These are phyloP conservation scores for Helogale parvula DNA, from an alignment of 2,113 vertebrate genomes.

Conservation along the genomic window DNA sequence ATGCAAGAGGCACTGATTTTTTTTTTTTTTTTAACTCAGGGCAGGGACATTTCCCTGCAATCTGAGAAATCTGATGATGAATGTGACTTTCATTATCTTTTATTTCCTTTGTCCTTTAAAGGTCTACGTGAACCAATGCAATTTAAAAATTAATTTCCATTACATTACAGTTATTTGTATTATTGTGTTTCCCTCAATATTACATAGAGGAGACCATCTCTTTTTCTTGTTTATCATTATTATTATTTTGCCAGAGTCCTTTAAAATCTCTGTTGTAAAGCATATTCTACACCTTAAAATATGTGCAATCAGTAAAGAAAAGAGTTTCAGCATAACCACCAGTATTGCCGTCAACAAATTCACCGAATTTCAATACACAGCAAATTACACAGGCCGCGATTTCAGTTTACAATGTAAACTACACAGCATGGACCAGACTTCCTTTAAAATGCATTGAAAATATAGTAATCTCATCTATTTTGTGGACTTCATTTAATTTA, in stretches of 20 bases:
- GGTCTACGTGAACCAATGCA: not conserved
- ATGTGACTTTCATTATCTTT: constrained; percentile 53
- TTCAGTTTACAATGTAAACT: not conserved
- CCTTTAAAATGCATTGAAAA: constrained; percentile 13
- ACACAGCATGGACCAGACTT: not conserved
- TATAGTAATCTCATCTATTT: not conserved
- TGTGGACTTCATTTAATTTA: constrained; percentile 38
- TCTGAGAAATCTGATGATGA: constrained; percentile 38
- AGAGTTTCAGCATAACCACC: not conserved
- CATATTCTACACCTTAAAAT: not conserved
- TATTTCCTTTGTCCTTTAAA: constrained; percentile 50
- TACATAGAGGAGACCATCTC: not conserved
- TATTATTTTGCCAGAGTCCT: constrained; percentile 11
- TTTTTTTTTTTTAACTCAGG: constrained; percentile 1
- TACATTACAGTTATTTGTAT: not conserved
- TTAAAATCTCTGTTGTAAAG: constrained; percentile 7
- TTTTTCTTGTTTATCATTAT: not conserved
- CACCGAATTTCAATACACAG: not conserved
- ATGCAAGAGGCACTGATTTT: constrained; percentile 38
- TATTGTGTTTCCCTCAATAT: not conserved
- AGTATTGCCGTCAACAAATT: not conserved
- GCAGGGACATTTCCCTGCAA: constrained; percentile 26
- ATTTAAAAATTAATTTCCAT: constrained; percentile 66
- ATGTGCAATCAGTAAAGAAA: not conserved
- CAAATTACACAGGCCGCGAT: not conserved